Conservation (phyloP, 2,888 invertebrate genomes). For the Iselma pallidipennis region DNA sequence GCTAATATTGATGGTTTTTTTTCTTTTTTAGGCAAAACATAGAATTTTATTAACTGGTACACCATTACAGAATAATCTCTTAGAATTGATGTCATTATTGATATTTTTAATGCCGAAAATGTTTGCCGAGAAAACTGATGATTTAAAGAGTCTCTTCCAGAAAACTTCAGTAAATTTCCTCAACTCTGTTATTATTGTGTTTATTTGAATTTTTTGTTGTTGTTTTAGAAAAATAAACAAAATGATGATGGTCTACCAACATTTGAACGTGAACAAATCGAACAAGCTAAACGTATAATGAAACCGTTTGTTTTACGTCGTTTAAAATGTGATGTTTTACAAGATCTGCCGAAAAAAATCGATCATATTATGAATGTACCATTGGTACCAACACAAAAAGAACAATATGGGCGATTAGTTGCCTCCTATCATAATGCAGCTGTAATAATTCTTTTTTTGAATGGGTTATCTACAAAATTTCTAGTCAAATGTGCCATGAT, state of each 20-base stretch:
- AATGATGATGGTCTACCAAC: constrained; percentile 67
- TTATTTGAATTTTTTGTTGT: constrained; percentile 28
- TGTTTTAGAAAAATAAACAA: constrained; percentile 59
- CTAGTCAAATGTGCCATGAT: too few relatives aligned
- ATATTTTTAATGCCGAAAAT: constrained; percentile 97
- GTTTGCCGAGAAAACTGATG: constrained; percentile 85
- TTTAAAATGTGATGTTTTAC: constrained; percentile 83
- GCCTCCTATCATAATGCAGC: constrained; percentile 67
- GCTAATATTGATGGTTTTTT: constrained; percentile 7
- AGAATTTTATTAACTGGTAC: constrained; percentile 92
- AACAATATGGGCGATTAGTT: constrained; percentile 75
- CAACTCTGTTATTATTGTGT: constrained; percentile 25
- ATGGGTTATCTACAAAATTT: too few relatives aligned
- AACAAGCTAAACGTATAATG: constrained; percentile 94
- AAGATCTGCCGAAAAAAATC: constrained; percentile 82
- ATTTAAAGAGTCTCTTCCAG: constrained; percentile 85
- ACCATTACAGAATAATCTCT: constrained; percentile 92
- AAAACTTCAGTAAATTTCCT: constrained; percentile 65
- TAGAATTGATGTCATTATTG: constrained; percentile 93
- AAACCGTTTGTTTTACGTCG: constrained; percentile 91
- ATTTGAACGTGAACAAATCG: constrained; percentile 90
- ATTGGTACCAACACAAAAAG: constrained; percentile 74
- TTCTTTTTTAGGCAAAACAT: constrained; percentile 70
- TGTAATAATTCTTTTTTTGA: constrained; percentile 10
- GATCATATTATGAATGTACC: constrained; percentile 70